Percentiles rank a stretch among this genome's conserved stretches.
phyloP scores from a whole-genome alignment of 2,888 invertebrate genomes.

The Eulithis testata region DNA sequence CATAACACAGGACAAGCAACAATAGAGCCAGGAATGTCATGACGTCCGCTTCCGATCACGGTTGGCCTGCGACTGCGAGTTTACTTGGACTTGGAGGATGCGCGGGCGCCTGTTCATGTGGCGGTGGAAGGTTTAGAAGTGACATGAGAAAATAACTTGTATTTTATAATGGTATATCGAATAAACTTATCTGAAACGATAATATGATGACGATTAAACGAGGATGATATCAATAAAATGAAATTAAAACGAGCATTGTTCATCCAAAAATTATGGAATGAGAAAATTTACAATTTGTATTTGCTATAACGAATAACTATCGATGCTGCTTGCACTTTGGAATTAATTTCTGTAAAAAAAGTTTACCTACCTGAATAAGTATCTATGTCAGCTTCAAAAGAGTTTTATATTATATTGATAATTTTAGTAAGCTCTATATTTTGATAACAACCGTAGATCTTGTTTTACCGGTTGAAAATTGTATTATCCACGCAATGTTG shows the following conservation, averaged over 20 bases:
- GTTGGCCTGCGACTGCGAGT: conserved; percentile 50
- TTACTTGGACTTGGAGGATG: conserved; percentile 13
- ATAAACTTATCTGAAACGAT: too few relatives aligned
- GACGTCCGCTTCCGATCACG: conserved; percentile 51
- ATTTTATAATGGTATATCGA: background rate
- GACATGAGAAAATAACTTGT: conserved; percentile 5
- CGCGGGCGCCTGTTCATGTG: conserved; percentile 12
- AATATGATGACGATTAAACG: too few relatives aligned
- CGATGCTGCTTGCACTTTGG: too few relatives aligned
- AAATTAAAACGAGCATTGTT: too few relatives aligned
- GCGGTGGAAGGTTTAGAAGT: conserved; percentile 6
- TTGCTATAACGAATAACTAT: too few relatives aligned
- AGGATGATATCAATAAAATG: too few relatives aligned
- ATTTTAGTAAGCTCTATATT: background rate
- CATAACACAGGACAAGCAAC: conserved; percentile 44
- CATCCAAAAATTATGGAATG: too few relatives aligned
- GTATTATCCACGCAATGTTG: background rate
- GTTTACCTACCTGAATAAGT: too few relatives aligned
- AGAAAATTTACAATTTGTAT: too few relatives aligned
- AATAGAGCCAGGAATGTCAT: conserved; percentile 50
- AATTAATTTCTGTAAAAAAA: too few relatives aligned
- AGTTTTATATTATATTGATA: background rate
- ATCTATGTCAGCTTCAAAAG: too few relatives aligned
- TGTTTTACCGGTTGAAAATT: conserved; percentile 1
- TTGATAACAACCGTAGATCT: background rate